These are phyloP conservation scores for Chelonoidis abingdonii DNA, from an alignment of 2,113 vertebrate genomes.

Conservation along the genomic window DNA sequence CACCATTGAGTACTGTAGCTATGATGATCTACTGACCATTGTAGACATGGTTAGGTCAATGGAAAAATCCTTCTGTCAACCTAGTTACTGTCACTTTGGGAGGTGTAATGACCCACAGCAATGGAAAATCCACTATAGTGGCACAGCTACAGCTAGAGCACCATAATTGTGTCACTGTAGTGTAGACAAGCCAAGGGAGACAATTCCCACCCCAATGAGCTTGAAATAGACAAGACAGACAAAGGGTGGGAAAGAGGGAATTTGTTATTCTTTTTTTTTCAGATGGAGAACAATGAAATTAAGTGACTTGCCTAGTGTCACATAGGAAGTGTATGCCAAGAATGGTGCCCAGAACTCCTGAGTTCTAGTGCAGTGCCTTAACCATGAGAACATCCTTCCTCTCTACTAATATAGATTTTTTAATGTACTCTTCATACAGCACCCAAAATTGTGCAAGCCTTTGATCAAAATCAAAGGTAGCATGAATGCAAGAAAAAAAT, in stretches of 20 bases:
- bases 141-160: not conserved
- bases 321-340: not conserved
- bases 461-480: not conserved
- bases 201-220: not conserved
- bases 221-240: not conserved
- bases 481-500: not conserved
- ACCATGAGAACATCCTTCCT: not conserved
- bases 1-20: not conserved
- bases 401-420: not conserved
- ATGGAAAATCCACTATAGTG: not conserved
- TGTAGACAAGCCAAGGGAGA: not conserved
- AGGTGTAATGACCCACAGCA: too few species aligned
- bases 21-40: not conserved
- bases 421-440: not conserved
- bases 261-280: not conserved
- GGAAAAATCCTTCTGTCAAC: not conserved
- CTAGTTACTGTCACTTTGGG: not conserved
- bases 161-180: not conserved
- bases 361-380: not conserved
- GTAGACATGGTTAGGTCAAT: not conserved
- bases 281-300: not conserved
- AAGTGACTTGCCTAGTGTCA: not conserved
- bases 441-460: not conserved
- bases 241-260: not conserved
- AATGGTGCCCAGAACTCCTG: not conserved